A percentile compares a stretch with the other conserved stretches of the same genome.
Evolutionary conservation across 2,113 vertebrate species (phyloP).

Genomic region (Camelus dromedarius): DNA sequence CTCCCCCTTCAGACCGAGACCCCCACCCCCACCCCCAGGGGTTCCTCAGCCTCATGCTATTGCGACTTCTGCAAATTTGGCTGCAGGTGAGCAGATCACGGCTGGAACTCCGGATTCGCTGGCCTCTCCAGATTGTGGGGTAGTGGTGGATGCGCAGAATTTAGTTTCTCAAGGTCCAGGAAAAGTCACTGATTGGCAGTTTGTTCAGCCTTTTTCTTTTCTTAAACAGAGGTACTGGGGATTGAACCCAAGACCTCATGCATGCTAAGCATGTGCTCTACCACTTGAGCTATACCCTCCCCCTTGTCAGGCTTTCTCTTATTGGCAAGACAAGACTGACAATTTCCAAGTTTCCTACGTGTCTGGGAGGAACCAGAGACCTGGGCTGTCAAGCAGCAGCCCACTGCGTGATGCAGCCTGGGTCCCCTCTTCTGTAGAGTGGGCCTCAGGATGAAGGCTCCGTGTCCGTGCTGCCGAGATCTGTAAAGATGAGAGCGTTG

Average conservation of each 20-base stretch:
- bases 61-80: rapidly evolving
- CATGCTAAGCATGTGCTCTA: no score
- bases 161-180: neutral
- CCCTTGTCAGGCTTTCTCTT: neutral
- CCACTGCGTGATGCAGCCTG: rapidly evolving
- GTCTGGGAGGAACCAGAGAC: neutral
- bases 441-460: neutral
- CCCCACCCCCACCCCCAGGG: neutral
- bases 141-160: neutral
- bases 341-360: rapidly evolving
- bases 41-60: neutral
- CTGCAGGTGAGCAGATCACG: neutral
- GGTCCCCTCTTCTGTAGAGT: neutral
- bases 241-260: no score
- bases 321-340: neutral
- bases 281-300: no score
- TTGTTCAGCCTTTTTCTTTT: neutral
- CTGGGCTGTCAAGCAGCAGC: rapidly evolving
- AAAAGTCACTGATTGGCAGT: neutral
- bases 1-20: neutral
- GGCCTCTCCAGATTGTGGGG: neutral
- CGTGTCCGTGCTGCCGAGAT: neutral
- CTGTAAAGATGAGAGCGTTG: no score
- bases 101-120: no score
- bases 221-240: no score